phyloP scores from a whole-genome alignment of 2,888 invertebrate species.

The Amphipoea oculea region DNA sequence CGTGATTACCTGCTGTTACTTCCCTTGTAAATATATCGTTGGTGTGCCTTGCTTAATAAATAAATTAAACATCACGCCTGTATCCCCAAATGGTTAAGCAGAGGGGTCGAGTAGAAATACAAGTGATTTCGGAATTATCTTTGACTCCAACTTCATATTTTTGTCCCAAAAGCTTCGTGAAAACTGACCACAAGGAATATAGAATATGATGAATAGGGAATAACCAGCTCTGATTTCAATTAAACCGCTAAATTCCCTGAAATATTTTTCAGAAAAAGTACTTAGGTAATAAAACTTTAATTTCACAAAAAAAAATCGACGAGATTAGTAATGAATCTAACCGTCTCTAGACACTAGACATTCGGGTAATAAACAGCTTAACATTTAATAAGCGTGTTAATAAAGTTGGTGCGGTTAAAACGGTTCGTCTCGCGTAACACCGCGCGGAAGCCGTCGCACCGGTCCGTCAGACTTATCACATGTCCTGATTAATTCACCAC shows the following conservation, averaged over 20 bases:
- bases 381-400: conserved; percentile 34
- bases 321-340: background rate
- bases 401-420: conserved; percentile 45
- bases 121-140: background rate
- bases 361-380: conserved; percentile 15
- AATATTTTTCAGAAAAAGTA: background rate
- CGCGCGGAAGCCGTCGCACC: conserved; percentile 76
- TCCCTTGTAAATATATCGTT: too few relatives aligned
- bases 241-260: background rate
- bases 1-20: too few relatives aligned
- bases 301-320: background rate
- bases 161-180: background rate
- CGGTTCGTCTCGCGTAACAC: conserved; percentile 67
- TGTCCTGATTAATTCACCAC: conserved; percentile 71
- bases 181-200: background rate
- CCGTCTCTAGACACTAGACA: background rate
- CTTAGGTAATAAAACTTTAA: background rate
- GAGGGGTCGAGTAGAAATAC: background rate
- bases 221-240: background rate
- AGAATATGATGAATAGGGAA: background rate
- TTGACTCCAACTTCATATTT: background rate
- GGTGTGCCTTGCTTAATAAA: too few relatives aligned
- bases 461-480: conserved; percentile 74
- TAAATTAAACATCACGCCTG: background rate
- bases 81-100: too few relatives aligned